Evolutionary conservation across 2,888 invertebrate genomes (phyloP), one percentile per base, ranked within the genome.

Genomic region (Charanyca ferruginea): DNA sequence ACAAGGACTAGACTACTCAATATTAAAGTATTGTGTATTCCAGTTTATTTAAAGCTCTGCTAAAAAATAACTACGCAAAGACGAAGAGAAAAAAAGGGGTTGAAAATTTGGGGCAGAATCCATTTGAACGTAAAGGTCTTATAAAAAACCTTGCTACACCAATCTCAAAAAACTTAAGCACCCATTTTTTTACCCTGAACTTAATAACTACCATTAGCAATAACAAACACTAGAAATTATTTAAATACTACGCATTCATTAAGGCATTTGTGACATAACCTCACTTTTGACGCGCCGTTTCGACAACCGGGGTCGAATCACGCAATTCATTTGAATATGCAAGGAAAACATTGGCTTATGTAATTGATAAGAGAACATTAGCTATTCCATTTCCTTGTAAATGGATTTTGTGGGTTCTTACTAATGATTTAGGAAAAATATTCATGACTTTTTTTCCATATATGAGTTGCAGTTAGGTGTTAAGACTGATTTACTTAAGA

Each of bases 311-410:
- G 55, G 51, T 28, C 45, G 60, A 73, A 55, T 48, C 89, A 90
- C 90, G 90, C 90, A 87, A 87, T 83, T 79, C 80, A 81, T 85
- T 85, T 85, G 83, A 86, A 89, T 89, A 88, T 86, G 86, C 83
- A 85, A 85, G 83, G 82, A 85, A 85, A 86, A 85, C 86, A 83
- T 77, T 68, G 73, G 73, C 80, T 87, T 85, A 85, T 81, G 76
- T 85, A 84, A 87, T 85, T 84, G 76, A 81, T 82, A 80, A 73
- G 71, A 68, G 64, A 60, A 61, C 45, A 74, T 80, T 80, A 72
- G 66, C 65, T 78, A 73, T 78, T 80, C 79, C 72, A 80, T 70
- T 83, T 80, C 66, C 72, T 54, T 41, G 64, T 49, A 70, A 80
- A 80, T 77, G 75, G 61, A 66, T 67, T 73, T 72, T 52, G n/a